phyloP scores from a whole-genome alignment of 2,888 invertebrate species.

The Eudemis profundana region DNA sequence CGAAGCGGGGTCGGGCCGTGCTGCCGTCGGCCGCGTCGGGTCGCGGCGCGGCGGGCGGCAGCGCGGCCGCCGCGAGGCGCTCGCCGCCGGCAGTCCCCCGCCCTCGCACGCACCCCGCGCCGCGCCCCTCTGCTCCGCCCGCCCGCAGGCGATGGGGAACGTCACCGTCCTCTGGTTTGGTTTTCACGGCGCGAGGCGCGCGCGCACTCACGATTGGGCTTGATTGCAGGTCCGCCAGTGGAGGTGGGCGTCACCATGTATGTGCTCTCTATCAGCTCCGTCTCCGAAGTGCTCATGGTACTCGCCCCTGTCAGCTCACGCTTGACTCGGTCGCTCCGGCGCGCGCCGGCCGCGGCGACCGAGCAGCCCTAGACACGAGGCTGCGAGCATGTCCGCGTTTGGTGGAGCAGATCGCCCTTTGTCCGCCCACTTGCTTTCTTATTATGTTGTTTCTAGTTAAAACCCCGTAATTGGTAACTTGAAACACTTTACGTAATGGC shows the following conservation, averaged over 20 bases:
- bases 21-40: constrained; percentile 48
- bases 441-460: constrained; percentile 64
- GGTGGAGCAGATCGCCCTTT: constrained; percentile 79
- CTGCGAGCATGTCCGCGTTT: constrained; percentile 84
- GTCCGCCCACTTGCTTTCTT: constrained; percentile 82
- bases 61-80: constrained; percentile 47
- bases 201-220: constrained; percentile 81
- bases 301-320: constrained; percentile 82
- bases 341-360: constrained; percentile 74
- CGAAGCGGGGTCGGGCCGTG: constrained; percentile 49
- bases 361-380: constrained; percentile 85
- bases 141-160: constrained; percentile 70
- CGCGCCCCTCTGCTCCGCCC: constrained; percentile 57
- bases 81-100: constrained; percentile 45
- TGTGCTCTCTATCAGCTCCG: constrained; percentile 99
- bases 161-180: constrained; percentile 76
- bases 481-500: constrained; percentile 51
- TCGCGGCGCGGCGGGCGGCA: constrained; percentile 49
- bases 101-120: constrained; percentile 62
- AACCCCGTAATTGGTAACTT: constrained; percentile 39
- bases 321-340: constrained; percentile 77
- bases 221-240: constrained; percentile 97
- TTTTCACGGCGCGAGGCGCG: constrained; percentile 74
- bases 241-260: constrained; percentile 99
- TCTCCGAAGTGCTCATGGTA: constrained; percentile 99